Conservation (phyloP, 2,797 vertebrate genomes). For the Botia kubotai region DNA sequence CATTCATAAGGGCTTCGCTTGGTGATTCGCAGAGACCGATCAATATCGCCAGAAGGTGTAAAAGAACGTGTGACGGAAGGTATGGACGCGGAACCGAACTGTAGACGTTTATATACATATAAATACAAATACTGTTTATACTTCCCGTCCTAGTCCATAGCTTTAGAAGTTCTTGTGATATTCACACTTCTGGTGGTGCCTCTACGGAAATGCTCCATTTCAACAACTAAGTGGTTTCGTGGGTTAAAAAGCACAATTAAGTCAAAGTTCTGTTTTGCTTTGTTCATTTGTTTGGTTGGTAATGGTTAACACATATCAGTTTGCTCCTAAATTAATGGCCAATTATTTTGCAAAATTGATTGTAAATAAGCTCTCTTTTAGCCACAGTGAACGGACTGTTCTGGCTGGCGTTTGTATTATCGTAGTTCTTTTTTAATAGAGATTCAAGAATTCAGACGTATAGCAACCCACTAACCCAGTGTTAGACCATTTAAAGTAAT, state of each 20-base stretch:
- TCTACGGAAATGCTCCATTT: conserved; percentile 75
- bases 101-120: conserved; percentile 84
- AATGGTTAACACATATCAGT: conserved; percentile 74
- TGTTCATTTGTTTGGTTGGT: conserved; percentile 68
- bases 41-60: conserved; percentile 55
- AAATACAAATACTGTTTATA: conserved; percentile 80
- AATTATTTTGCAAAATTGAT: conserved; percentile 76
- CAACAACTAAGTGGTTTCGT: conserved; percentile 76
- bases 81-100: conserved; percentile 72
- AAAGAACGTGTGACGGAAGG: conserved; percentile 66
- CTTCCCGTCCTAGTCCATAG: conserved; percentile 76
- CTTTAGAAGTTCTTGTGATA: conserved; percentile 76
- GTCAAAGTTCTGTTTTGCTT: conserved; percentile 61
- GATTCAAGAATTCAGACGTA: conserved; percentile 76
- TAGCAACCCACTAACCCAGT: conserved; percentile 79
- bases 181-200: conserved; percentile 77
- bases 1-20: conserved; percentile 80
- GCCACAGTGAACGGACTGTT: conserved; percentile 77
- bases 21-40: conserved; percentile 62
- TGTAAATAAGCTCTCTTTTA: conserved; percentile 84
- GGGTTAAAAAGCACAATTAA: conserved; percentile 86
- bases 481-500: conserved; percentile 76
- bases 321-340: conserved; percentile 72
- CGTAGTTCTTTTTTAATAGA: conserved; percentile 65
- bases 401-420: conserved; percentile 80